A percentile compares a stretch with the other conserved stretches of the same genome.
phyloP scores from a whole-genome alignment of 1,140 invertebrate genomes.

The Pogonomyrmex californicus region DNA sequence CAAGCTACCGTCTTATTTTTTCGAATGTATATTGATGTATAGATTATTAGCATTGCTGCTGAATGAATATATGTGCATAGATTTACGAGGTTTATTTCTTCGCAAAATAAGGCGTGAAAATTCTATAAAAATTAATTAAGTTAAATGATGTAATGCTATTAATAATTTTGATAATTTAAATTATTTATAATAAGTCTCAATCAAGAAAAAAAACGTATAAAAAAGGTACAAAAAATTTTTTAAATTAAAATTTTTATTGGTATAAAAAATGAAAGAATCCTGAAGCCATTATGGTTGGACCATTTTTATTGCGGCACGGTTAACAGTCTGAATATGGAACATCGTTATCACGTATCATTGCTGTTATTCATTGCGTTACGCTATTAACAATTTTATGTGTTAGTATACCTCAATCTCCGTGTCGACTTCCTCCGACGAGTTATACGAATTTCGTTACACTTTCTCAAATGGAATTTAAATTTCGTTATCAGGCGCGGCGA shows the following conservation, averaged over 20 bases:
- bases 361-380: conserved; percentile 32
- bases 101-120: background rate
- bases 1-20: conserved; percentile 12
- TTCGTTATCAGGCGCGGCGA: conserved; percentile 43
- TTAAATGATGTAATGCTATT: background rate
- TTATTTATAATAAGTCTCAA: background rate
- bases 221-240: background rate
- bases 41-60: background rate
- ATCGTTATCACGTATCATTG: conserved; percentile 39
- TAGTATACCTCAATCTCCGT: conserved; percentile 20
- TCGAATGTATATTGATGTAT: background rate
- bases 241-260: background rate
- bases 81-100: background rate
- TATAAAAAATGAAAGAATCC: background rate
- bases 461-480: conserved; percentile 58
- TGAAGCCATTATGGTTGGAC: conserved; percentile 4
- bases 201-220: background rate
- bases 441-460: conserved; percentile 57
- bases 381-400: conserved; percentile 11
- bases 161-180: background rate
- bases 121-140: background rate
- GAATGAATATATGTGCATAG: background rate
- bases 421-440: conserved; percentile 15
- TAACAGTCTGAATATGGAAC: conserved; percentile 53
- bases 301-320: conserved; percentile 6